Evolutionary conservation across 2,888 invertebrate species (phyloP).

Genomic region (Drosophila limbata): DNA sequence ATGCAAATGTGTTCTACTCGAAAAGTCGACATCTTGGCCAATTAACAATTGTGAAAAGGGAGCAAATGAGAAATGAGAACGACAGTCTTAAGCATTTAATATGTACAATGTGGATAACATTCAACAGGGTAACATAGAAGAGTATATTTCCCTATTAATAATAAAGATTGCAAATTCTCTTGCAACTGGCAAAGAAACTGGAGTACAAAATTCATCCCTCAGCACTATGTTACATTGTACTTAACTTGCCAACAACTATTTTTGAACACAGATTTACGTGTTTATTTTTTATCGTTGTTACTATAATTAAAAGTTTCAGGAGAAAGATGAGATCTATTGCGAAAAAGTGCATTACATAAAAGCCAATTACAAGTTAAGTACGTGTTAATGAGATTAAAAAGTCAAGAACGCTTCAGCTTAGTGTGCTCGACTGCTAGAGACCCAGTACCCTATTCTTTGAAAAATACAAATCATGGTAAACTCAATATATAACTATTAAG

Average conservation of each 20-base stretch:
- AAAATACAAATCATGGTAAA: no score
- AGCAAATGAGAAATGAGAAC: not conserved
- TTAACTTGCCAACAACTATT: not conserved
- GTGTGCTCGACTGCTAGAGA: not conserved
- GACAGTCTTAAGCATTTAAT: not conserved
- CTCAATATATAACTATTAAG: no score
- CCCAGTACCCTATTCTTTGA: not conserved
- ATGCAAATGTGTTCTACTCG: not conserved
- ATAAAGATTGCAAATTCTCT: no score
- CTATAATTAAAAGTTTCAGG: not conserved
- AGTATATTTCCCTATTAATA: no score
- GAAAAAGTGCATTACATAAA: not conserved
- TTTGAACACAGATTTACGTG: not conserved
- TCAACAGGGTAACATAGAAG: no score
- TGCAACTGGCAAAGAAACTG: not conserved
- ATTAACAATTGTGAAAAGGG: not conserved
- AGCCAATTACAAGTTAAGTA: not conserved
- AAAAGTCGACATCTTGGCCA: not conserved
- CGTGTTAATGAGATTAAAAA: not conserved
- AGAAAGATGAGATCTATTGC: no score
- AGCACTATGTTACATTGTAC: not conserved
- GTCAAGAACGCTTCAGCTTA: not conserved
- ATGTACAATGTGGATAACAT: not conserved
- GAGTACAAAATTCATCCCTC: not conserved
- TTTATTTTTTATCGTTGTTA: not conserved